Conservation (phyloP, 2,113 vertebrate genomes). For the Alethe castanea region DNA sequence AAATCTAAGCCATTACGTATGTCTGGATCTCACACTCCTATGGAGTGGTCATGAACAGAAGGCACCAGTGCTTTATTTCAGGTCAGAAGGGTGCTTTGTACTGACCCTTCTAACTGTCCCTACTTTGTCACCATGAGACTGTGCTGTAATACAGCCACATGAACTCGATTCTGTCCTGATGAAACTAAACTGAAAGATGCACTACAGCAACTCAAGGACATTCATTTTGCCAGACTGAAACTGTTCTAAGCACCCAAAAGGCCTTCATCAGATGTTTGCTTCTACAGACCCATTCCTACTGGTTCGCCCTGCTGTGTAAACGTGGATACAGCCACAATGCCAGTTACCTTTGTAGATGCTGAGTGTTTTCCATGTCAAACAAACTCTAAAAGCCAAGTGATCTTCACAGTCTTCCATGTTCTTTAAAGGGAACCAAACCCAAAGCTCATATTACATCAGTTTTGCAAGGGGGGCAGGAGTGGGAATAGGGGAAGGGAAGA, state of each 20-base stretch:
- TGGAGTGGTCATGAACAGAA: neutral
- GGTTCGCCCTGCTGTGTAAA: accelerated
- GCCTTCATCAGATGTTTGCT: neutral
- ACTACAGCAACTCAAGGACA: neutral
- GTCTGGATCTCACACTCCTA: neutral
- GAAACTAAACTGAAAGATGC: neutral
- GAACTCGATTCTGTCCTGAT: accelerated
- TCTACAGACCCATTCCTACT: neutral
- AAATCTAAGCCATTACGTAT: neutral
- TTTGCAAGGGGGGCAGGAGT: neutral
- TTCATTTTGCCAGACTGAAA: neutral
- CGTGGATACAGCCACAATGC: neutral
- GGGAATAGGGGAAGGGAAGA: neutral
- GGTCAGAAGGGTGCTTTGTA: neutral
- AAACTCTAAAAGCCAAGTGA: neutral
- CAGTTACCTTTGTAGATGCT: neutral
- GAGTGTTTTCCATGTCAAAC: neutral
- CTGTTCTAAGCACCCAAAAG: neutral
- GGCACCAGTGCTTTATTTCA: neutral
- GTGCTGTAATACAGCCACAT: neutral
- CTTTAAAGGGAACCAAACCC: neutral
- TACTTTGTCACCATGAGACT: neutral
- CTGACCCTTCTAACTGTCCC: neutral
- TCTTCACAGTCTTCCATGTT: neutral
- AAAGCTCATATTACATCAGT: neutral